These are phyloP conservation scores for Drosophila nebulosa DNA, from an alignment of 1,140 invertebrate genomes.

Conservation along the genomic window DNA sequence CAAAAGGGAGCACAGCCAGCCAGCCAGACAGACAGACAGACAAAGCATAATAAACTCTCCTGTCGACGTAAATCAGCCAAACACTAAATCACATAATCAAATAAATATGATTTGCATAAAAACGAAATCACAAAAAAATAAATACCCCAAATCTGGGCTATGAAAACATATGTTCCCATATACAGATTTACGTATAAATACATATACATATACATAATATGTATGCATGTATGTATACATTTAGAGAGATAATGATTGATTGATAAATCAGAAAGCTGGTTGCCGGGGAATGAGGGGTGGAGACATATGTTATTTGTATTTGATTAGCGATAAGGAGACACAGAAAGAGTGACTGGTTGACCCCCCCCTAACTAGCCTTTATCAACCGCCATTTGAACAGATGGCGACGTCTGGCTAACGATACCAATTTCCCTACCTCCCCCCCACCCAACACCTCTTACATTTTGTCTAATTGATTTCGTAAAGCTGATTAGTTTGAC, in stretches of 20 bases:
- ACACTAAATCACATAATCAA: conserved; percentile 73
- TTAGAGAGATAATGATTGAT: conserved; percentile 75
- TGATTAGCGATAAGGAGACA: conserved; percentile 56
- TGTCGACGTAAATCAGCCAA: conserved; percentile 69
- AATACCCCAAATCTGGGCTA: not conserved
- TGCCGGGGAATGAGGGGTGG: conserved; percentile 5
- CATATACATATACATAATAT: too few relatives aligned
- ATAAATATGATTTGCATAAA: conserved; percentile 79
- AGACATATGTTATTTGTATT: conserved; percentile 62
- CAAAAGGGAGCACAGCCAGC: not conserved
- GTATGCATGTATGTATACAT: not conserved
- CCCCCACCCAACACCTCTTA: not conserved
- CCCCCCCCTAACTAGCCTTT: conserved; percentile 56
- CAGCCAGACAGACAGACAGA: conserved; percentile 11
- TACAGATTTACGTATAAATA: conserved; percentile 27
- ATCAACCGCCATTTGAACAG: conserved; percentile 23
- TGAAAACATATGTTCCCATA: conserved; percentile 51
- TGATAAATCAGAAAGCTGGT: conserved; percentile 38
- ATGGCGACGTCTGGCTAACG: conserved; percentile 34
- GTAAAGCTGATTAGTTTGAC: conserved; percentile 36
- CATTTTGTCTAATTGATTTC: conserved; percentile 35
- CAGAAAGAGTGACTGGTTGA: not conserved
- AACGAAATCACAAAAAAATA: conserved; percentile 55
- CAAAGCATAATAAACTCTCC: conserved; percentile 66
- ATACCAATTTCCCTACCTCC: not conserved